Conservation (phyloP, 2,888 invertebrate genomes). For the Caenorhabditis panamensis region DNA sequence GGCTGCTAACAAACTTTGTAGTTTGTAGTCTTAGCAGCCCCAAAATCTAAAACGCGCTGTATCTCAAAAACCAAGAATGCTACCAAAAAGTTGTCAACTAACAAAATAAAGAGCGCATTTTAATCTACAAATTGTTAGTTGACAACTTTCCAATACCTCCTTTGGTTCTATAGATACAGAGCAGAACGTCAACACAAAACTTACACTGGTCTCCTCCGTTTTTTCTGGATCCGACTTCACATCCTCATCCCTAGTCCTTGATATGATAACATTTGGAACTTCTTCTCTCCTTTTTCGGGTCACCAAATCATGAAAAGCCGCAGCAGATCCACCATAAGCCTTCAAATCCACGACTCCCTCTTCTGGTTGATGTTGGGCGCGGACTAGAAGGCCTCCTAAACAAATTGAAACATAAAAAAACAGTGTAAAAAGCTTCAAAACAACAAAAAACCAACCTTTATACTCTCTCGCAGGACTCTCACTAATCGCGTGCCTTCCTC, state of each 20-base stretch:
- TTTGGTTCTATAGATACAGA: too few species aligned
- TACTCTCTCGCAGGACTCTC: constrained; percentile 73
- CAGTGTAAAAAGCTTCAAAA: background rate
- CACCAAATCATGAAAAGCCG: constrained; percentile 66
- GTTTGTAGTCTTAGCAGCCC: too few species aligned
- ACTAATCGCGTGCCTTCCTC: constrained; percentile 64
- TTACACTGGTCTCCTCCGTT: constrained; percentile 74
- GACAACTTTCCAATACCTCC: too few species aligned
- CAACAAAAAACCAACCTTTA: constrained; percentile 55
- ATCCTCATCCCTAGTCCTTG: constrained; percentile 68
- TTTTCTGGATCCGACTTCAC: constrained; percentile 75
- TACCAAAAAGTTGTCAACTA: too few species aligned
- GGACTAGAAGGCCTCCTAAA: constrained; percentile 75
- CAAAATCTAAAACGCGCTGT: too few species aligned
- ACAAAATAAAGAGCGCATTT: too few species aligned
- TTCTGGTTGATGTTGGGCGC: constrained; percentile 67
- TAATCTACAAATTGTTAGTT: too few species aligned
- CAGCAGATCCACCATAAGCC: constrained; percentile 65
- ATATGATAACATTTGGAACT: constrained; percentile 73
- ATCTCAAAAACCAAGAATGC: too few species aligned
- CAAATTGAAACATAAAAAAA: background rate
- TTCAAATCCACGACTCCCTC: constrained; percentile 69
- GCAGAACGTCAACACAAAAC: too few species aligned
- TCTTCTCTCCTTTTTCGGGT: constrained; percentile 39
- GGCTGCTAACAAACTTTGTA: too few species aligned